A percentile compares a stretch with the other conserved stretches of the same genome.
phyloP scores from a whole-genome alignment of 2,113 vertebrate genomes.

The Mastomys natalensis region DNA sequence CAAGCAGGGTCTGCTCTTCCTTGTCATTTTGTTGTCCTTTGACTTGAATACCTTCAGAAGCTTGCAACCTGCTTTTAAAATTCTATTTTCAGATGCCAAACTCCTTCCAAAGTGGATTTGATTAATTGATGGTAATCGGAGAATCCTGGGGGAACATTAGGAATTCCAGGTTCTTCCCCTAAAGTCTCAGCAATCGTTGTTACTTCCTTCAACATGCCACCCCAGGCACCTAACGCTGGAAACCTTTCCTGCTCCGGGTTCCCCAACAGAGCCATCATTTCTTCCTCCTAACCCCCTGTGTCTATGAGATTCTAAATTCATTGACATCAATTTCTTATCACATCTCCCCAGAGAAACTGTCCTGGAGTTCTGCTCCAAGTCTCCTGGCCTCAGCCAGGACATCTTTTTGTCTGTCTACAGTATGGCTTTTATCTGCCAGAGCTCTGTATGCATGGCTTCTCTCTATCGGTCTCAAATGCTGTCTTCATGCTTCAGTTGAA shows the following conservation, averaged over 20 bases:
- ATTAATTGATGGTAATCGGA: background rate
- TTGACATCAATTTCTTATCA: background rate
- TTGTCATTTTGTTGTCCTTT: background rate
- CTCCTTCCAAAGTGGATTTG: background rate
- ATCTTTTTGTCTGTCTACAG: background rate
- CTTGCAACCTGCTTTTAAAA: background rate
- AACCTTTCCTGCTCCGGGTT: background rate
- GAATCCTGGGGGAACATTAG: background rate
- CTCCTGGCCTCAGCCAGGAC: background rate
- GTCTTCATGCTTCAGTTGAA: background rate
- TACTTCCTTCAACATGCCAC: background rate
- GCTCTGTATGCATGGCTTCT: background rate
- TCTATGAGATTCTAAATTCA: background rate
- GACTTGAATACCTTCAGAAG: background rate
- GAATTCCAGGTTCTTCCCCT: background rate
- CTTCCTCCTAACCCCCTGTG: background rate
- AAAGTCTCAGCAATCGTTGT: background rate
- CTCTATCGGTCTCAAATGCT: background rate
- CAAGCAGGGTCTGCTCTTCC: background rate
- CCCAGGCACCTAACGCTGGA: background rate
- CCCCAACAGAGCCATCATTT: background rate
- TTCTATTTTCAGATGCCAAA: background rate
- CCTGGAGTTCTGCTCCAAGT: background rate
- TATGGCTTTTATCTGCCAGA: background rate
- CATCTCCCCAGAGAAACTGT: background rate